A percentile compares a stretch with the other conserved stretches of the same genome.
Evolutionary conservation across 1,140 invertebrate genomes (phyloP).

Genomic region (Ooceraea biroi): DNA sequence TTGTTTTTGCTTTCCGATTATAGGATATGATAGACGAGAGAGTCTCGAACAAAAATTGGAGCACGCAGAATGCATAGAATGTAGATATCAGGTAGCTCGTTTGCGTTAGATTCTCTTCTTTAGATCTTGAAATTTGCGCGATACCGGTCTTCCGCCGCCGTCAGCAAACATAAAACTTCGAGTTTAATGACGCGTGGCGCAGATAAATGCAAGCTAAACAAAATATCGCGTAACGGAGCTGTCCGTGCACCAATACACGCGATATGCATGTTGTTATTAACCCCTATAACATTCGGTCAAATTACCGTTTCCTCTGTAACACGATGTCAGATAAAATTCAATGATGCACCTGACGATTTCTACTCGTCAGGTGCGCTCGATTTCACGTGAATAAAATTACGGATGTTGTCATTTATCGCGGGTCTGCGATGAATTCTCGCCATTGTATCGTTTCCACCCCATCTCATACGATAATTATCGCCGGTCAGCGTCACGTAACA

Average conservation of each 20-base stretch:
- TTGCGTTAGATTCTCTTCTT: neutral
- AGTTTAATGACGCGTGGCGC: constrained; percentile 27
- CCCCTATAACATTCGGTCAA: constrained; percentile 6
- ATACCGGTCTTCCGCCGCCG: neutral
- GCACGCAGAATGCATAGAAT: neutral
- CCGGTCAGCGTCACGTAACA: neutral
- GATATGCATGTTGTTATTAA: constrained; percentile 30
- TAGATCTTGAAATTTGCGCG: neutral
- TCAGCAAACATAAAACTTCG: constrained; percentile 17
- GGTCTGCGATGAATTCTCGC: neutral
- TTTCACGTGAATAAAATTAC: constrained; percentile 1
- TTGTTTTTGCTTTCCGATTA: neutral
- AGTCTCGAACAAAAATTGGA: neutral
- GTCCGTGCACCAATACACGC: neutral
- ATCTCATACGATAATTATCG: constrained; percentile 28
- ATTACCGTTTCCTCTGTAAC: constrained; percentile 27
- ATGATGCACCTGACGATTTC: constrained; percentile 43
- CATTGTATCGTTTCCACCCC: neutral
- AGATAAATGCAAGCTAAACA: constrained; percentile 44
- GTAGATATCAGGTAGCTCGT: constrained; percentile 20
- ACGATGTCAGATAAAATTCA: constrained; percentile 39
- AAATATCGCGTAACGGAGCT: neutral
- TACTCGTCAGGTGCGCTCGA: constrained; percentile 14
- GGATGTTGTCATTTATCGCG: constrained; percentile 13
- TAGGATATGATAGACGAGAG: neutral